Evolutionary conservation across 2,888 invertebrate genomes (phyloP), one percentile per base, ranked within the genome.

Genomic region (Drosophila formosana): DNA sequence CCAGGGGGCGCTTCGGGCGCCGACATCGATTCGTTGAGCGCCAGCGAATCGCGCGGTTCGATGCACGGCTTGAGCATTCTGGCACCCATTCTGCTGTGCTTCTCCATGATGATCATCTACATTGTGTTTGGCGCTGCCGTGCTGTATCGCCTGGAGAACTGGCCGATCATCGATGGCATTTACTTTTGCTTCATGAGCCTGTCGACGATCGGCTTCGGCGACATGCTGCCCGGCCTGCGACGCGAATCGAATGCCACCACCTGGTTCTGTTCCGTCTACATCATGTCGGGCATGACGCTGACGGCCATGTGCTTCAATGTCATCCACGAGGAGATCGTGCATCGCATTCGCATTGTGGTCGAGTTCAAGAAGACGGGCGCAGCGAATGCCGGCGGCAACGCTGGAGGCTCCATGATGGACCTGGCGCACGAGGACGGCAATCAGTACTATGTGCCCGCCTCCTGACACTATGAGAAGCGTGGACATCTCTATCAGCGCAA

Each of bases 121-220:
- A 96, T 99, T 74, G 94, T 97, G 43, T 95, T 97, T 55, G 99
- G 99, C 11, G 97, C 98, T 1, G 94, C 97, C 72, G 95, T 98
- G 56, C 95, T 99, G 74, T 96, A 96, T 90, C 95, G 97, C 83
- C 94, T 98, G 93, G 98, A 99, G 91, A 96, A 96, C 91, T 97
- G 98, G 97, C 94, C 95, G 82, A 95, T 97, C 71, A 93, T 99
- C 80, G 98, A 98, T 91, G 97, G 97, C 73, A 95, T 97, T 89
- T 98, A 97, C 93, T 98, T 98, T 93, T 98, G 98, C 93, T 98
- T 98, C 93, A 98, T 98, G 96, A 97, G 97, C 80, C 94, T 98
- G 90, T 97, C 97, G 88, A 98, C 98, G 13, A 97, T 97, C 89
- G 98, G 98, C 34, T 97, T 97, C 82, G 97, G 97, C 69, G 97